Evolutionary conservation across 1,140 invertebrate genomes (phyloP).

Genomic region (Musca domestica): DNA sequence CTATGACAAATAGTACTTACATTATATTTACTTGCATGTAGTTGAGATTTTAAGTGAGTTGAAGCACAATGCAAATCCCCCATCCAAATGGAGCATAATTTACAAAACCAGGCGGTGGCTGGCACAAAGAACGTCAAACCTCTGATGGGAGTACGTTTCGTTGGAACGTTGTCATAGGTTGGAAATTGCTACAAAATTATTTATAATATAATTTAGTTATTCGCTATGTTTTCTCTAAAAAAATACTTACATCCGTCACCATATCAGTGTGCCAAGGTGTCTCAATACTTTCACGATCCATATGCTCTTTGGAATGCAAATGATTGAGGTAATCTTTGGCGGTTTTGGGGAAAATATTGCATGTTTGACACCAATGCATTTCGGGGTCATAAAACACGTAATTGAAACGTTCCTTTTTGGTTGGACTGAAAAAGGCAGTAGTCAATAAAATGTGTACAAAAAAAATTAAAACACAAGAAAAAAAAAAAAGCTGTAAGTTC

Average conservation of each 20-base stretch:
- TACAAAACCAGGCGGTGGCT: conserved; percentile 85
- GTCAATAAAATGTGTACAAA: background rate
- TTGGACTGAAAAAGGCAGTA: conserved; percentile 24
- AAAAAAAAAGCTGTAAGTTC: too few relatives aligned
- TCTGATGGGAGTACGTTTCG: conserved; percentile 76
- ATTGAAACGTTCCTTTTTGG: conserved; percentile 61
- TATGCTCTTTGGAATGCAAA: conserved; percentile 75
- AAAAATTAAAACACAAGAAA: background rate
- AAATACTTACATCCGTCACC: conserved; percentile 46
- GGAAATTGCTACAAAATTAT: conserved; percentile 62
- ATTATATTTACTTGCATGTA: conserved; percentile 74
- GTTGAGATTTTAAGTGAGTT: conserved; percentile 74
- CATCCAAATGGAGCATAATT: conserved; percentile 80
- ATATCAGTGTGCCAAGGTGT: conserved; percentile 73
- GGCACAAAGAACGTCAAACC: conserved; percentile 83
- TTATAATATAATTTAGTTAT: background rate
- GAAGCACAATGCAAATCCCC: conserved; percentile 83
- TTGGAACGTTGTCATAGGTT: conserved; percentile 65
- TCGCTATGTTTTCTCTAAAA: conserved; percentile 24
- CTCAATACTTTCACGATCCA: conserved; percentile 65
- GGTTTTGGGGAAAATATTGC: conserved; percentile 80
- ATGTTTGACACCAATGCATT: conserved; percentile 83
- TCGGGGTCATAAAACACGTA: conserved; percentile 83
- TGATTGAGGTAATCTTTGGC: conserved; percentile 82
- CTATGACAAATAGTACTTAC: conserved; percentile 60